Evolutionary conservation across 2,888 invertebrate species (phyloP).

Genomic region (Pammene fasciana): DNA sequence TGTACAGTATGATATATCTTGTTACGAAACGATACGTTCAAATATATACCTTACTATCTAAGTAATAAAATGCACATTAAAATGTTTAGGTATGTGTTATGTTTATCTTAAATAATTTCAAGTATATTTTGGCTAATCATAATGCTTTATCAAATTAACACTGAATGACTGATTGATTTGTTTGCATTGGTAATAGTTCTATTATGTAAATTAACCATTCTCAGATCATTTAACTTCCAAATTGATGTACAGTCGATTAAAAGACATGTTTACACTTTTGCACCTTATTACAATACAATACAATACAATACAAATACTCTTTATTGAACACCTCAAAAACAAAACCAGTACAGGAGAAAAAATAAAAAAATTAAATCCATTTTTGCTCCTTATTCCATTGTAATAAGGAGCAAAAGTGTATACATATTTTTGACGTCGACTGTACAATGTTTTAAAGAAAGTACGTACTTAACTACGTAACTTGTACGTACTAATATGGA

Average conservation of each 20-base stretch:
- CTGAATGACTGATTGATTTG: conserved; percentile 26
- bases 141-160: conserved; percentile 27
- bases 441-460: conserved; percentile 19
- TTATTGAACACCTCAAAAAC: too few species aligned
- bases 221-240: neutral
- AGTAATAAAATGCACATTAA: neutral
- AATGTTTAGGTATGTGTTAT: neutral
- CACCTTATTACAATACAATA: too few species aligned
- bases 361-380: too few species aligned
- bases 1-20: neutral
- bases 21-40: neutral
- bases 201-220: conserved; percentile 15
- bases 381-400: too few species aligned
- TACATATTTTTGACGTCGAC: too few species aligned
- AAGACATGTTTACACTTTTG: too few species aligned
- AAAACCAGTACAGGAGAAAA: too few species aligned
- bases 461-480: too few species aligned
- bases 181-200: conserved; percentile 20
- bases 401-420: too few species aligned
- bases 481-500: too few species aligned
- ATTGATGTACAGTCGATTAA: too few species aligned
- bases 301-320: too few species aligned
- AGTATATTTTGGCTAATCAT: conserved; percentile 5
- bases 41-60: neutral
- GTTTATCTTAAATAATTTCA: neutral